Evolutionary conservation across 2,113 vertebrate genomes (phyloP).

Genomic region (Grallaria varia): DNA sequence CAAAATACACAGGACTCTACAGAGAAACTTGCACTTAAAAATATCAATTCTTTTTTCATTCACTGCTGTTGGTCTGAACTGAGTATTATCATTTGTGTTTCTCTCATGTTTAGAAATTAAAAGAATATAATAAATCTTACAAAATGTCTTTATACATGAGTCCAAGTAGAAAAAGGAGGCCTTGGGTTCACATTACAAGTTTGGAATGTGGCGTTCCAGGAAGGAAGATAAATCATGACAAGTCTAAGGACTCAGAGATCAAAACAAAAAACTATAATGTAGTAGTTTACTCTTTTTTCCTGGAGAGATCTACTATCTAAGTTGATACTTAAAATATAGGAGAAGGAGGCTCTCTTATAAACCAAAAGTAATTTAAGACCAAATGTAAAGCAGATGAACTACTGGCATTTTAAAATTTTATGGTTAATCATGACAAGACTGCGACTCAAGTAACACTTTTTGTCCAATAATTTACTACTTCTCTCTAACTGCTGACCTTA

Average conservation of each 20-base stretch:
- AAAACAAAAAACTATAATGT: constrained; percentile 2
- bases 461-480: neutral
- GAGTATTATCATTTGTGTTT: constrained; percentile 13
- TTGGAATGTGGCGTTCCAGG: constrained; percentile 38
- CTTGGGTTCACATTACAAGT: constrained; percentile 45
- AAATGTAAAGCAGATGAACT: neutral
- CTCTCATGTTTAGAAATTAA: neutral
- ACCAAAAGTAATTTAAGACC: neutral
- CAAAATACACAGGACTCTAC: neutral
- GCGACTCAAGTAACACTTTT: neutral
- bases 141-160: constrained; percentile 45
- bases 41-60: neutral
- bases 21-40: neutral
- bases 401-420: neutral
- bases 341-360: neutral
- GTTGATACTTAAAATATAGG: neutral
- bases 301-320: neutral
- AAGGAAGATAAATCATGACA: constrained; percentile 32
- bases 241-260: neutral
- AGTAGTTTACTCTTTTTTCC: neutral
- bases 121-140: constrained; percentile 53
- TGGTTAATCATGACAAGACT: neutral
- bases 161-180: constrained; percentile 24
- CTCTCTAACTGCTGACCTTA: neutral
- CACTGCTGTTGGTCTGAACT: constrained; percentile 47